Evolutionary conservation across 2,888 invertebrate genomes (phyloP).

Genomic region (Stenodema calcarata): DNA sequence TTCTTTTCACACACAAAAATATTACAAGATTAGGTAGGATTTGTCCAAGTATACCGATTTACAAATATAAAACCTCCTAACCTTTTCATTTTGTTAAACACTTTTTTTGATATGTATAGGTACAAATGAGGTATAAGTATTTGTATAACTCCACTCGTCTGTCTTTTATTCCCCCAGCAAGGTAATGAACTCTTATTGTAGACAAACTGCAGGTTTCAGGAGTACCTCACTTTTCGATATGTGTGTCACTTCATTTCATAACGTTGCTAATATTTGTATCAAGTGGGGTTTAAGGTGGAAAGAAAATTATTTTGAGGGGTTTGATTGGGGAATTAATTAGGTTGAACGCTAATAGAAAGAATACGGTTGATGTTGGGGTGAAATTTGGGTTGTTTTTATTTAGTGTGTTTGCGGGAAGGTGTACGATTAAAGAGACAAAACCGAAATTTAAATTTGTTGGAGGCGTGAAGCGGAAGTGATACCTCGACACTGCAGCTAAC

Average conservation of each 20-base stretch:
- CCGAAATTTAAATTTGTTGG: neutral
- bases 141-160: constrained; percentile 35
- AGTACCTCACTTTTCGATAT: constrained; percentile 15
- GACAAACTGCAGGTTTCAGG: neutral
- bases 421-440: no score
- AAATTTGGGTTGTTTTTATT: no score
- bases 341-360: no score
- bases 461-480: constrained; percentile 42
- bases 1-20: constrained; percentile 37
- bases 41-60: constrained; percentile 48
- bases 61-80: constrained; percentile 51
- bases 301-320: neutral
- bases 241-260: neutral
- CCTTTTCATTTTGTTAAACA: constrained; percentile 35
- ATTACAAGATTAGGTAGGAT: constrained; percentile 50
- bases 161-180: neutral
- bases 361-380: no score
- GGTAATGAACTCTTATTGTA: neutral
- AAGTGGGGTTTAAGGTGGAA: neutral
- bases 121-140: constrained; percentile 51
- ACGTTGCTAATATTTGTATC: neutral
- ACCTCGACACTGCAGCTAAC: constrained; percentile 34
- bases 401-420: no score
- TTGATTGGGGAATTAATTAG: no score
- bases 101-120: constrained; percentile 43